phyloP scores from a whole-genome alignment of 1,140 invertebrate species.

The Drosophila punjabiensis region DNA sequence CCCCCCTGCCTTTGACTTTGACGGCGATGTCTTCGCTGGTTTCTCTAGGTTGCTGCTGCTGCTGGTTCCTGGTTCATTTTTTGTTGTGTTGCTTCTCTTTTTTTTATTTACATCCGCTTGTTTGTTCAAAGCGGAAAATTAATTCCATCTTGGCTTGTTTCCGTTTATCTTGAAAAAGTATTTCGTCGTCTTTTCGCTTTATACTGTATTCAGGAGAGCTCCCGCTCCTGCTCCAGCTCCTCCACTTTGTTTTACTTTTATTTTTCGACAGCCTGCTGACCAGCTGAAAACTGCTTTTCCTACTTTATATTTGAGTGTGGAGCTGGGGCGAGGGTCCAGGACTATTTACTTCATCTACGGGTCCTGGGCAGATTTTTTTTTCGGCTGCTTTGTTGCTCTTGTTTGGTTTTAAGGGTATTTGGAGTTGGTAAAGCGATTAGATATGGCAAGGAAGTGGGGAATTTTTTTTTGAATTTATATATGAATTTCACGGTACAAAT shows the following conservation, averaged over 20 bases:
- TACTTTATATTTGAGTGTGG: conserved; percentile 44
- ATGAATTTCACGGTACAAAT: too few species aligned
- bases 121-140: conserved; percentile 85
- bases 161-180: conserved; percentile 85
- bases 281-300: conserved; percentile 68
- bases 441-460: not conserved
- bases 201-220: conserved; percentile 32
- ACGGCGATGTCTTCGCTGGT: conserved; percentile 39
- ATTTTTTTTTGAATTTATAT: not conserved
- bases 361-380: conserved; percentile 18
- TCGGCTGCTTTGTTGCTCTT: not conserved
- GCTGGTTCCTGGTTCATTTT: conserved; percentile 36
- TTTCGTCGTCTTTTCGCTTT: conserved; percentile 77
- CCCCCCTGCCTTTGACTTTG: conserved; percentile 36
- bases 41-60: conserved; percentile 41
- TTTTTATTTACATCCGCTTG: conserved; percentile 85
- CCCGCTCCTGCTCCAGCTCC: not conserved
- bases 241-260: conserved; percentile 63
- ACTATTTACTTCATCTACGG: conserved; percentile 39
- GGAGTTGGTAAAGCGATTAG: not conserved
- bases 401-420: conserved; percentile 22
- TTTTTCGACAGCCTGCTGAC: conserved; percentile 74
- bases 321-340: conserved; percentile 3
- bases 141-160: conserved; percentile 85
- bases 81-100: conserved; percentile 30